A percentile compares a stretch with the other conserved stretches of the same genome.
Conservation (phyloP, 2,113 vertebrate genomes). For the Erinaceus europaeus region DNA sequence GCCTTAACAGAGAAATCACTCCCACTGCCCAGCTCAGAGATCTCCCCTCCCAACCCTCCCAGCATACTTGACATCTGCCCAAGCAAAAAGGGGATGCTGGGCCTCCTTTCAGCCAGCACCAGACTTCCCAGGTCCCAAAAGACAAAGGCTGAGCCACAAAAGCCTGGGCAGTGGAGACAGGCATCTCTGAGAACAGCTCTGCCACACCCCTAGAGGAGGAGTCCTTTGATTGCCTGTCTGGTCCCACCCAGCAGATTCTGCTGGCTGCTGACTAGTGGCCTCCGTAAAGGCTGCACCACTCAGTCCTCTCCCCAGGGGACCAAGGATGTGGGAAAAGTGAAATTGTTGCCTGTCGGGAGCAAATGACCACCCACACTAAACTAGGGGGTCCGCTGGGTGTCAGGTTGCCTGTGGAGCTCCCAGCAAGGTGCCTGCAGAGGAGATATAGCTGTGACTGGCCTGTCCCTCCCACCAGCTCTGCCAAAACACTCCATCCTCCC, state of each 20-base stretch:
- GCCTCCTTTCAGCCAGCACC: too few relatives aligned
- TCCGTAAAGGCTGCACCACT: background rate
- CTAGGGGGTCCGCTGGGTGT: background rate
- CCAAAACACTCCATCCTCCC: background rate
- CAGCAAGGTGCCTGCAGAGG: background rate
- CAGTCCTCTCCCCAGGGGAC: slow-evolving; percentile 1
- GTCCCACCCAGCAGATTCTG: background rate
- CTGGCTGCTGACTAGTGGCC: background rate
- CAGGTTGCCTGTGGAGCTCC: background rate
- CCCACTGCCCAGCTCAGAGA: too few relatives aligned
- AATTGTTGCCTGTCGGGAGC: background rate
- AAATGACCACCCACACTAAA: background rate
- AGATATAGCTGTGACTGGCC: background rate
- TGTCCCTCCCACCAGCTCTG: background rate
- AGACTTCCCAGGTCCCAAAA: background rate
- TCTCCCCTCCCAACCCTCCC: too few relatives aligned
- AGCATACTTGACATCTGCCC: too few relatives aligned
- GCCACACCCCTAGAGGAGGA: background rate
- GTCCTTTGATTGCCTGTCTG: background rate
- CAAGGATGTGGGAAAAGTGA: slow-evolving; percentile 16
- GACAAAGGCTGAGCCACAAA: background rate
- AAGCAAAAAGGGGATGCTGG: too few relatives aligned
- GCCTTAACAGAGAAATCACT: background rate
- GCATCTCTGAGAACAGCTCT: background rate
- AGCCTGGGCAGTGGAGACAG: background rate